Evolutionary conservation across 2,888 invertebrate genomes (phyloP), one percentile per base, ranked within the genome.

Genomic region (Epinotia brunnichana): DNA sequence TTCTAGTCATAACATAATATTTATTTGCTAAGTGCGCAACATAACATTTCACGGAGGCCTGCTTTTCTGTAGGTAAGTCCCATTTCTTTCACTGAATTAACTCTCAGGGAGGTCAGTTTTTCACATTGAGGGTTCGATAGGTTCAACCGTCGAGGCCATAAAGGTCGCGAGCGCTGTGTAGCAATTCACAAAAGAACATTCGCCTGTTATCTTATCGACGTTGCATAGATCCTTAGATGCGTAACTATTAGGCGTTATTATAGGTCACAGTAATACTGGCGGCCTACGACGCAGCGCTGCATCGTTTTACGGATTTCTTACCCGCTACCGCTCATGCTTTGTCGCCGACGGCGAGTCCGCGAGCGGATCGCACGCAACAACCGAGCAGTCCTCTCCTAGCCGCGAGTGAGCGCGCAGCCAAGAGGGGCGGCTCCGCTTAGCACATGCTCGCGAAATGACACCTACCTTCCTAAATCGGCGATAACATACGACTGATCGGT

Each of bases 361-460:
- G 69, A 77, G 82, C 86, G 82, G 79, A 76, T 78, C 85, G 78
- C 85, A 87, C 85, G 87, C 88, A 89, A 21, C 66, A 66, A 15
- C 13, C 53, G 64, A 64, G 53, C 92, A 92, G 92, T 92, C 83
- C 88, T 87, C 90, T 86, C 84, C 85, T 85, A 90, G 87, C 92
- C 91, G 91, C 90, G 89, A 90, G 87, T 87, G 92, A 91, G 92
- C 90, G 91, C 90, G 92, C 90, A 90, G 91, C 90, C 85, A 90
- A 82, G 83, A 83, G 89, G 90, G 90, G 73, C 62, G 51, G 90
- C 87, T 84, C 83, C 82, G 83, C 84, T 78, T 78, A 82, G 85
- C 91, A 88, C 86, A 90, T 91, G 90, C 87, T 86, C 85, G 85
- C 89, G 87, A 87, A 87, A 90, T 89, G 90, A 87, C 88, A 88